Evolutionary conservation across 2,797 vertebrate genomes (phyloP).

Genomic region (Glyptemys insculpta): DNA sequence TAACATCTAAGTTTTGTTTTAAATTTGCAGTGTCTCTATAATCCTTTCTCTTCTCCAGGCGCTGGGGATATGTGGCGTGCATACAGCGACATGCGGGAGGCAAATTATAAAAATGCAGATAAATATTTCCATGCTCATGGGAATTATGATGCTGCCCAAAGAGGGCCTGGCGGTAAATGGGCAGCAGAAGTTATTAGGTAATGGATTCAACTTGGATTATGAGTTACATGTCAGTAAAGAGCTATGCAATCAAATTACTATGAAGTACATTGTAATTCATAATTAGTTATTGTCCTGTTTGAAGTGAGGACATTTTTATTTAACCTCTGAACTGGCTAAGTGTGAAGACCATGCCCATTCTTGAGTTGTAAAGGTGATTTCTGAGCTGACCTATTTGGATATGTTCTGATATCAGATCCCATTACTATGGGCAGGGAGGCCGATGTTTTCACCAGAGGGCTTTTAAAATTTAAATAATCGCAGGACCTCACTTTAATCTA

Average conservation of each 20-base stretch:
- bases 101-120: slow-evolving; percentile 35
- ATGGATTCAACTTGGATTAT: fast-evolving
- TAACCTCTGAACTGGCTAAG: not conserved
- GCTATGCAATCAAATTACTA: no score
- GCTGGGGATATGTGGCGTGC: slow-evolving; percentile 46
- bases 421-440: not conserved
- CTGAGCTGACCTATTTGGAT: not conserved
- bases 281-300: not conserved
- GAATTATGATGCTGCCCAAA: slow-evolving; percentile 63
- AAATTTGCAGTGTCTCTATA: not conserved
- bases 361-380: not conserved
- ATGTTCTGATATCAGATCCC: not conserved
- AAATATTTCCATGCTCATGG: slow-evolving; percentile 77
- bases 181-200: slow-evolving; percentile 70
- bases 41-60: slow-evolving; percentile 30
- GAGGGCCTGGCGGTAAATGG: slow-evolving; percentile 70
- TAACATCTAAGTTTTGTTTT: not conserved
- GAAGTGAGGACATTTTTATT: not conserved
- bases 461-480: not conserved
- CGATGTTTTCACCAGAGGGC: not conserved
- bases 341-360: no score
- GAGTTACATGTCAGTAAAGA: fast-evolving
- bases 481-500: not conserved
- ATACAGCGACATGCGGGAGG: slow-evolving; percentile 52
- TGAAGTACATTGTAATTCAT: not conserved